These are phyloP conservation scores for Aphyosemion australe DNA, from an alignment of 2,113 vertebrate genomes.

Conservation along the genomic window DNA sequence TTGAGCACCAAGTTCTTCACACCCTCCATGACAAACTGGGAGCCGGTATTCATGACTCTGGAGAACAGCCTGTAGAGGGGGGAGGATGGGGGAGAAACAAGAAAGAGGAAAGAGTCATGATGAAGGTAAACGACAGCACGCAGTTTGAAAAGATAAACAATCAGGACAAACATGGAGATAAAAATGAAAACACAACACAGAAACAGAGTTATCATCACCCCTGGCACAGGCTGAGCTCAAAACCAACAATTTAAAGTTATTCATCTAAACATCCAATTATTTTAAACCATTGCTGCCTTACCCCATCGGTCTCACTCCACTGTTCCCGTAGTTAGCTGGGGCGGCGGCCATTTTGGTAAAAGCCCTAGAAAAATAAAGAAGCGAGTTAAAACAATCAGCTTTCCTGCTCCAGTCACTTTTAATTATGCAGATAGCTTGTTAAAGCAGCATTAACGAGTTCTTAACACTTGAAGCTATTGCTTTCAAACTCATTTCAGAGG, in stretches of 20 bases:
- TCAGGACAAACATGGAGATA: too few species aligned
- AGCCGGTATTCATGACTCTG: conserved; percentile 97
- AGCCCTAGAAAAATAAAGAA: conserved; percentile 76
- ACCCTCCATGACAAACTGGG: conserved; percentile 99
- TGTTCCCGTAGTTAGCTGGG: conserved; percentile 90
- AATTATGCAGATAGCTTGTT: too few species aligned
- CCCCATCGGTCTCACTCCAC: conserved; percentile 92
- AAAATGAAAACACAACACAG: too few species aligned
- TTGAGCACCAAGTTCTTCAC: conserved; percentile 98
- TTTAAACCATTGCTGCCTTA: conserved; percentile 58
- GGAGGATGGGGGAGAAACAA: background rate
- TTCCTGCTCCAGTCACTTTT: background rate
- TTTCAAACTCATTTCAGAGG: too few species aligned
- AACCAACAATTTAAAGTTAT: too few species aligned
- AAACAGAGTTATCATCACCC: too few species aligned
- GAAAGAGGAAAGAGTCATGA: conserved; percentile 3
- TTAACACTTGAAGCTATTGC: too few species aligned
- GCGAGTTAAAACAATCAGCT: background rate
- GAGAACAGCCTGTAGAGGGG: conserved; percentile 86
- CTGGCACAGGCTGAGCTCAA: too few species aligned
- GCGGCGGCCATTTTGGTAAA: conserved; percentile 95
- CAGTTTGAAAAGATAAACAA: too few species aligned
- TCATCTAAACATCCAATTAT: too few species aligned
- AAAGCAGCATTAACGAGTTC: too few species aligned
- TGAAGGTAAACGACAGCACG: conserved; percentile 10